Conservation (phyloP, 2,113 vertebrate genomes). For the Saccopteryx leptura region DNA sequence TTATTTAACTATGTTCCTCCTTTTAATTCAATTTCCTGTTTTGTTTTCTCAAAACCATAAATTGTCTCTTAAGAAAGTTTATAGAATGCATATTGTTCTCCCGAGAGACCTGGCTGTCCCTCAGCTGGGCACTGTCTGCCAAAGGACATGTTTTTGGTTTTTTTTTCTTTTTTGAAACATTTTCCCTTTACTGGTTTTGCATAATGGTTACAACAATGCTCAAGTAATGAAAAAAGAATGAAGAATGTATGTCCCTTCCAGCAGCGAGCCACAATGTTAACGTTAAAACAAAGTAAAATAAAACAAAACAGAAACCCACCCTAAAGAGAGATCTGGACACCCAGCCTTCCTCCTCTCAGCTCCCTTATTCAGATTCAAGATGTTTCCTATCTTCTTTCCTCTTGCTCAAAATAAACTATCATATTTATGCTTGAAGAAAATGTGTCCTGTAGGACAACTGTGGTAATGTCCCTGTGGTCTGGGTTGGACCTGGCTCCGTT, state of each 20-base stretch:
- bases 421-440: constrained; percentile 50
- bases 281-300: constrained; percentile 75
- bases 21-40: constrained; percentile 86
- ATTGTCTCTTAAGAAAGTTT: constrained; percentile 79
- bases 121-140: constrained; percentile 68
- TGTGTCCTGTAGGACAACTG: not conserved
- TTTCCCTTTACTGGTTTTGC: constrained; percentile 81
- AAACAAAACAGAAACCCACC: constrained; percentile 76
- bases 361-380: constrained; percentile 48
- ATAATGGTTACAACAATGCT: constrained; percentile 77
- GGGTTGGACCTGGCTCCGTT: not conserved
- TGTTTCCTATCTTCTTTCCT: constrained; percentile 57
- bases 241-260: constrained; percentile 80
- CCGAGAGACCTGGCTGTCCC: constrained; percentile 46
- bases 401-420: constrained; percentile 46
- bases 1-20: constrained; percentile 81
- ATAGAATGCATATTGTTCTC: constrained; percentile 83
- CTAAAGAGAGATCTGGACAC: constrained; percentile 55
- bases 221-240: constrained; percentile 84
- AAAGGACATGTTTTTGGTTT: constrained; percentile 54
- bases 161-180: constrained; percentile 27
- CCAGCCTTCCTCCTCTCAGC: constrained; percentile 8
- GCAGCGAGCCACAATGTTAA: constrained; percentile 68
- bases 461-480: constrained; percentile 49
- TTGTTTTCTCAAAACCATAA: constrained; percentile 85